Evolutionary conservation across 2,797 vertebrate species (phyloP).

Genomic region (Nyctibius grandis): DNA sequence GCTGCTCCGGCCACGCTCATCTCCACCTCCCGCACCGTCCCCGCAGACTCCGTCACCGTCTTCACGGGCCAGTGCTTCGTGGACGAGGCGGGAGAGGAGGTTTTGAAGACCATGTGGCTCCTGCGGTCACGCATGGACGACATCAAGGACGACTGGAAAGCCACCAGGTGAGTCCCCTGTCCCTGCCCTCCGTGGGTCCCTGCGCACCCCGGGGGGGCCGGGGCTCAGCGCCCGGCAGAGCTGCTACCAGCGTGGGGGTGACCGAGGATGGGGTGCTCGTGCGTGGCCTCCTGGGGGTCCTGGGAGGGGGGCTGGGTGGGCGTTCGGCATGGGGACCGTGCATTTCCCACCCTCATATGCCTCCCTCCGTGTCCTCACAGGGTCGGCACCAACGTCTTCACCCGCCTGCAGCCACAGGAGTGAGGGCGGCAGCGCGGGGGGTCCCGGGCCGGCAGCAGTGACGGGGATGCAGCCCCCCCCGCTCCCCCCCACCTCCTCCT

Average conservation of each 20-base stretch:
- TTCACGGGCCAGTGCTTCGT: constrained; percentile 24
- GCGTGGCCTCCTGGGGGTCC: fast-evolving
- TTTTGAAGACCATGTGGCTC: constrained; percentile 29
- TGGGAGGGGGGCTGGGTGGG: fast-evolving
- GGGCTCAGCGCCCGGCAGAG: background rate
- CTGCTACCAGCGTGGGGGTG: background rate
- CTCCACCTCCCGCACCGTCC: background rate
- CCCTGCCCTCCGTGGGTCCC: fast-evolving
- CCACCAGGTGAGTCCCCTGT: background rate
- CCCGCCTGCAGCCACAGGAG: fast-evolving
- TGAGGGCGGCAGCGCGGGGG: fast-evolving
- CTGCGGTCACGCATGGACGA: fast-evolving
- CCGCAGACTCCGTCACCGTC: background rate
- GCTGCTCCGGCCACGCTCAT: fast-evolving
- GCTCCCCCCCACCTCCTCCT: background rate
- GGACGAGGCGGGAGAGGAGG: fast-evolving
- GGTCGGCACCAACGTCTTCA: background rate
- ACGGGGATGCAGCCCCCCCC: fast-evolving
- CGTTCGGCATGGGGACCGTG: fast-evolving
- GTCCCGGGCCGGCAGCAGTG: fast-evolving
- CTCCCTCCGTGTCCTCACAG: background rate
- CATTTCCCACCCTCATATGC: fast-evolving
- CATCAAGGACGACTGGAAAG: background rate
- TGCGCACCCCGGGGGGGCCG: fast-evolving
- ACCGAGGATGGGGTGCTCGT: fast-evolving